Conservation (phyloP, 1,140 invertebrate genomes). For the Thrips palmi region DNA sequence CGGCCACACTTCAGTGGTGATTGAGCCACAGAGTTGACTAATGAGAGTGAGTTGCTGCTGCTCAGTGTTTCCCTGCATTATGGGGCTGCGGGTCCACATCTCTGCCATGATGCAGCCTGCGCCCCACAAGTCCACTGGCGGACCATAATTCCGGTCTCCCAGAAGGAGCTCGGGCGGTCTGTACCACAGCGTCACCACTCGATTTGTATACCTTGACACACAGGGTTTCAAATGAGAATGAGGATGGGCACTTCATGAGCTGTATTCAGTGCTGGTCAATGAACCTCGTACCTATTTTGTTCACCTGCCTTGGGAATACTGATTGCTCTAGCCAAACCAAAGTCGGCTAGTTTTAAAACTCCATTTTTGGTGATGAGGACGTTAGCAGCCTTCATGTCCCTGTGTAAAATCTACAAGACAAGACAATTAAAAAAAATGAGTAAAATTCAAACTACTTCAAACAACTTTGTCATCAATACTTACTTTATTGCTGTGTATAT, state of each 20-base stretch:
- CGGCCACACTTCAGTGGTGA: constrained; percentile 87
- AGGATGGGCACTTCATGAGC: too few species aligned
- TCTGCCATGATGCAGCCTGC: constrained; percentile 99
- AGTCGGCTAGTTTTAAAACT: constrained; percentile 83
- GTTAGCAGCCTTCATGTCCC: constrained; percentile 99
- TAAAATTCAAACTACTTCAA: too few species aligned
- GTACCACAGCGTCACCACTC: constrained; percentile 97
- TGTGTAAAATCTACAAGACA: constrained; percentile 51
- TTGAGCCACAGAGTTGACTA: constrained; percentile 90
- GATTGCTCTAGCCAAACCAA: constrained; percentile 80
- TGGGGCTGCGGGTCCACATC: constrained; percentile 86
- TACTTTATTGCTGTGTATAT: constrained; percentile 91
- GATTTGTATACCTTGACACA: constrained; percentile 67
- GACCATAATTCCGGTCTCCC: constrained; percentile 89
- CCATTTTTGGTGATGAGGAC: constrained; percentile 95
- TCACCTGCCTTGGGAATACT: constrained; percentile 72
- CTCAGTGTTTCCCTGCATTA: constrained; percentile 63
- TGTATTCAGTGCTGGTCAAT: too few species aligned
- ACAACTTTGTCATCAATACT: constrained; percentile 10
- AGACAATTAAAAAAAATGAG: constrained; percentile 10
- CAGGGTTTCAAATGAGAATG: too few species aligned
- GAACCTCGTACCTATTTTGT: constrained; percentile 41
- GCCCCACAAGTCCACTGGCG: constrained; percentile 95
- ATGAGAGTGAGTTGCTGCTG: constrained; percentile 92
- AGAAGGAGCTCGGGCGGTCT: constrained; percentile 75